Evolutionary conservation across 2,888 invertebrate species (phyloP).

Genomic region (Machimus atricapillus): DNA sequence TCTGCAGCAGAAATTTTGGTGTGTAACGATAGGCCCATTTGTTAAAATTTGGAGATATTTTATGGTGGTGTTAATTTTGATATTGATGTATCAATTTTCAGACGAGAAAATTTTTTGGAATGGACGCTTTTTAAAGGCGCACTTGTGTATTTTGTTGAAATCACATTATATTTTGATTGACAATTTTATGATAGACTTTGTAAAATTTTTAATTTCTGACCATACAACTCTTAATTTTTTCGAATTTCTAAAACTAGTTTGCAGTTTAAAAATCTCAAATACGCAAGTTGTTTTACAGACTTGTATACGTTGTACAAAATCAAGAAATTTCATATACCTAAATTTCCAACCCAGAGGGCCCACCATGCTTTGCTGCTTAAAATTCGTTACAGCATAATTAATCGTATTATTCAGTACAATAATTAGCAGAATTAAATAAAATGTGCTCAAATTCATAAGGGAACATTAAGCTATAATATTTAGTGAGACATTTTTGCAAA

Average conservation of each 20-base stretch:
- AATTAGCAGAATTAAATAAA: not conserved
- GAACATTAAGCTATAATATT: not conserved
- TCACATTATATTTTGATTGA: not conserved
- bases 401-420: not conserved
- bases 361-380: too few species aligned
- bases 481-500: not conserved
- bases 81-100: not conserved
- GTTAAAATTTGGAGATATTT: not conserved
- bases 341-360: too few species aligned
- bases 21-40: not conserved
- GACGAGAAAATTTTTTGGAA: not conserved
- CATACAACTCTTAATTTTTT: too few species aligned
- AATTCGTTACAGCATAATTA: not conserved
- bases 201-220: too few species aligned
- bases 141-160: not conserved
- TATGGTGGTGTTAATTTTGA: not conserved
- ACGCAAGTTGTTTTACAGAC: too few species aligned
- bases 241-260: too few species aligned
- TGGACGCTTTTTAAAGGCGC: not conserved
- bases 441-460: not conserved
- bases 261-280: too few species aligned
- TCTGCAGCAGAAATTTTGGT: not conserved
- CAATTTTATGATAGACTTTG: not conserved
- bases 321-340: too few species aligned
- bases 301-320: too few species aligned